These are phyloP conservation scores for Drosophila tripunctata DNA, from an alignment of 2,888 invertebrate species.

Conservation along the genomic window DNA sequence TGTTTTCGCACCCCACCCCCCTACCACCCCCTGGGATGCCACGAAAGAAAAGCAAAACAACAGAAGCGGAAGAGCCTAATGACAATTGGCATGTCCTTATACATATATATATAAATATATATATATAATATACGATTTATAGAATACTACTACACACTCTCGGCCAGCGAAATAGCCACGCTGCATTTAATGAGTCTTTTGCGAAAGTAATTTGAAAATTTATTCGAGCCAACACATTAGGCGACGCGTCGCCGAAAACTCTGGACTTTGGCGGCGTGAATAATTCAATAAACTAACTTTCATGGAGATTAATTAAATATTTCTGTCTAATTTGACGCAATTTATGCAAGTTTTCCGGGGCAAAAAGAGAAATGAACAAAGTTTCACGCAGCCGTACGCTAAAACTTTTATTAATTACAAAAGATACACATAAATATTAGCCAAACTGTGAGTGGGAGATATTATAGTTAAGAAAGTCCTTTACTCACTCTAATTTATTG, in stretches of 20 bases:
- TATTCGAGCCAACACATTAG: constrained; percentile 38
- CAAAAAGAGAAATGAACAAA: constrained; percentile 65
- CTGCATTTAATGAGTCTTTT: constrained; percentile 65
- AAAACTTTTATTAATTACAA: constrained; percentile 79
- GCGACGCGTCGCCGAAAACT: constrained; percentile 29
- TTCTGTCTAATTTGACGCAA: constrained; percentile 79
- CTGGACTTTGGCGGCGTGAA: constrained; percentile 46
- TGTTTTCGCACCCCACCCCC: constrained; percentile 42
- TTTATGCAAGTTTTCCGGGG: constrained; percentile 67
- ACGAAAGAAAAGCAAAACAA: constrained; percentile 15
- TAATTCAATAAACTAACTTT: constrained; percentile 77
- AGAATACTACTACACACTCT: too few relatives aligned
- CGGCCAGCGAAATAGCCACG: neutral
- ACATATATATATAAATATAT: too few relatives aligned
- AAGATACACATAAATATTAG: constrained; percentile 74
- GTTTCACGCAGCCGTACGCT: constrained; percentile 53
- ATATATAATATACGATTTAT: too few relatives aligned
- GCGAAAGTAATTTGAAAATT: constrained; percentile 67
- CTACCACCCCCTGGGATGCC: constrained; percentile 2
- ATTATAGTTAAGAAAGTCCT: constrained; percentile 10
- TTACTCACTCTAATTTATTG: constrained; percentile 41
- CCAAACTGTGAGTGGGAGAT: constrained; percentile 20
- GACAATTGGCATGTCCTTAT: constrained; percentile 62
- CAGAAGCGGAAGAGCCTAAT: constrained; percentile 40
- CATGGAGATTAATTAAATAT: constrained; percentile 77